Evolutionary conservation across 2,797 vertebrate species (phyloP), one percentile per base, ranked within the genome.

Genomic region (Anomalospiza imberbis): DNA sequence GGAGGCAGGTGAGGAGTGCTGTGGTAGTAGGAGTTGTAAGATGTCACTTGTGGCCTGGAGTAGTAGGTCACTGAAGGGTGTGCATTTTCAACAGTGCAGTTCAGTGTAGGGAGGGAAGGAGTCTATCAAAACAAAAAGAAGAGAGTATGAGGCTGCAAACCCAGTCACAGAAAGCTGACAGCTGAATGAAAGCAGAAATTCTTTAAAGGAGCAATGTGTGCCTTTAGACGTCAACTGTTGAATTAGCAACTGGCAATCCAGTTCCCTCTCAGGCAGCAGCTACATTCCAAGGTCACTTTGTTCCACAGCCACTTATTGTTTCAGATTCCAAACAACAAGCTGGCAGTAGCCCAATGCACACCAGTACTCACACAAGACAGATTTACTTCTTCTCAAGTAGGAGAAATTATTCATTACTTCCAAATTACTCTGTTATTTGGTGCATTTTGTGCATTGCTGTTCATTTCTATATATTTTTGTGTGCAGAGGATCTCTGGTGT

Each of bases 1-100:
- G 99, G 99, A 51, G 99, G 99, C 97, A 99, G 98, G 90, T 99
- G 99, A 97, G 99, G 99, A 97, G 98, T 98, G 96, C 98, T 98
- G 97, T 99, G 98, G 97, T 98, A 99, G 91, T 98, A 99, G 11
- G 98, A 98, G 96, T 98, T 98, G 88, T 98, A 98, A 25, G 99
- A 98, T 16, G 98, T 97, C 97, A 98, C 98, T 66, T 98, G 98
- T 34, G 98, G 98, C 79, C 98, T 98, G 14, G 98, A 98, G 80
- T 98, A 98, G 44, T 98, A 97, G 62, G 97, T 98, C 78, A 98
- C 98, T 1, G 98, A 98, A 9, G 98, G 98, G 61, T 98, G 97
- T 61, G 98, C 94, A 54, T 98, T 98, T 94, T 99, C 99, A 62
- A 99, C 98, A 10, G 99, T 98, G 91, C 98, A 99, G 84, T 98